Evolutionary conservation across 37 sponge, comb jelly and placozoan genomes (phyloP), one percentile per base, ranked within the genome.

Genomic region (Diacarnus erythraeanus): DNA sequence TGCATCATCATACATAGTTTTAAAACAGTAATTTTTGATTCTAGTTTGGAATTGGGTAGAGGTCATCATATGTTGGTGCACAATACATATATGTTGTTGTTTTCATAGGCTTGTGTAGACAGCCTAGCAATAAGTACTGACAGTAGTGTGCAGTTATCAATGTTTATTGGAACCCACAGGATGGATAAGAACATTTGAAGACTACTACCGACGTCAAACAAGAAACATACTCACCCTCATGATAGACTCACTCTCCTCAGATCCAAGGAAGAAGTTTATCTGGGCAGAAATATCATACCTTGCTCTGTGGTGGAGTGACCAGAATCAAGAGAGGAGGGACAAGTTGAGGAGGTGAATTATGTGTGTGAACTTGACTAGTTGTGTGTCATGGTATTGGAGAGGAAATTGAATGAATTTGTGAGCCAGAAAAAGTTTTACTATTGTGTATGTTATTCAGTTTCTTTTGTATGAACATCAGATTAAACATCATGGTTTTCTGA

Each of bases 241-340:
- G 54, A 84, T 87, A 5, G 80, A 86, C 20, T 56, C 74, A 18
- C 71, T 95, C 34, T 15, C 57, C 10, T 80, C 69, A n/a, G 79
- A 87, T 42, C 31, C 21, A 18, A 75, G 77, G 34, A 59, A 90
- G 36, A 82, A 74, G 67, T 95, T 95, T 51, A 95, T 95, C 27
- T 95, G 94, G 94, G 96, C 96, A 0, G 96, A 95, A 72, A 95
- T 95, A 6, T 93, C 94, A 0, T 95, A 74, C 74, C 80, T 95
- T 15, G 82, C 79, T 59, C 85, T 95, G 2, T 95, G 96, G 96
- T 95, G 96, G 96, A 83, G 77, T 2, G 91, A 90, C 47, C 88
- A 87, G 57, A 37, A 56, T 31, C 72, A 56, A 25, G 47, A 9
- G 8, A 74, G 39, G 68, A 83, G 64, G 61, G 59, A 89, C 0